Percentiles rank a stretch among this genome's conserved stretches.
Evolutionary conservation across 2,113 vertebrate species (phyloP).

Genomic region (Nestor notabilis): DNA sequence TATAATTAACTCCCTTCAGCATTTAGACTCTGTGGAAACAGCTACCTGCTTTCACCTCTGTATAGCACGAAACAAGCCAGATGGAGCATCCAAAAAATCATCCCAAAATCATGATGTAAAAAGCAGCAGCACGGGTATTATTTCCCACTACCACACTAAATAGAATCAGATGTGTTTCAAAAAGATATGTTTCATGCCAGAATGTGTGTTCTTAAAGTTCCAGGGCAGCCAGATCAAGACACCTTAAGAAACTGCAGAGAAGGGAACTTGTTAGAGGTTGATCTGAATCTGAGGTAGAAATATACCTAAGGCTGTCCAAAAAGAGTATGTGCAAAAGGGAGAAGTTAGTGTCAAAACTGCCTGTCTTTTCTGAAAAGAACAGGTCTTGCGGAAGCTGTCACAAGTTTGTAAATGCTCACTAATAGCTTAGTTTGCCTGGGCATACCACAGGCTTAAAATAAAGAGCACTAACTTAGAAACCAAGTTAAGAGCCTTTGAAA

Average conservation of each 20-base stretch:
- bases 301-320: background rate
- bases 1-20: background rate
- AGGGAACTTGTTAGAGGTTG: background rate
- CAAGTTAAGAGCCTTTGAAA: conserved; percentile 37
- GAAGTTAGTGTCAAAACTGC: background rate
- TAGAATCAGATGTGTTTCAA: background rate
- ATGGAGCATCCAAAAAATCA: background rate
- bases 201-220: background rate
- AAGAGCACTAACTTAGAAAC: conserved; percentile 6
- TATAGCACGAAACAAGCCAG: background rate
- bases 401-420: background rate
- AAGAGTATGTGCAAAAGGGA: background rate
- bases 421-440: background rate
- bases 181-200: background rate
- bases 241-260: background rate
- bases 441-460: background rate
- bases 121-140: background rate
- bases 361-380: background rate
- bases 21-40: background rate
- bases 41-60: background rate
- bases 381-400: background rate
- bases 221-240: background rate
- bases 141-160: background rate
- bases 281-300: background rate
- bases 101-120: background rate